phyloP scores from a whole-genome alignment of 2,888 invertebrate genomes.

The Eupithecia pulchellata region DNA sequence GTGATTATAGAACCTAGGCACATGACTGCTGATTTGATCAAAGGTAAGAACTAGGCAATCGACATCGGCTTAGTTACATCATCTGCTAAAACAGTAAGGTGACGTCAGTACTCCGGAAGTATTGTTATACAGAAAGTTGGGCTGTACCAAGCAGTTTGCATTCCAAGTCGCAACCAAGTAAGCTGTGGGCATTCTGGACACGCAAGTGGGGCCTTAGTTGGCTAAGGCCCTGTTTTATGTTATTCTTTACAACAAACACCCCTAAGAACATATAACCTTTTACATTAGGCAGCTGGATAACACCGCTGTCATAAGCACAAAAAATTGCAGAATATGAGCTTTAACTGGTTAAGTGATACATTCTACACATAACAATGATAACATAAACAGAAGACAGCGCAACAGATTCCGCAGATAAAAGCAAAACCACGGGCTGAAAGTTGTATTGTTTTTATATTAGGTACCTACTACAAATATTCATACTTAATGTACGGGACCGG shows the following conservation, averaged over 20 bases:
- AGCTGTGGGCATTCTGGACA: conserved; percentile 12
- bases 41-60: conserved; percentile 9
- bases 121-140: conserved; percentile 18
- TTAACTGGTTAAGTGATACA: neutral
- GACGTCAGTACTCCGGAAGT: conserved; percentile 29
- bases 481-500: no score
- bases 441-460: no score
- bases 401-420: neutral
- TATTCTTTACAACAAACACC: neutral
- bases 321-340: no score
- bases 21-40: neutral
- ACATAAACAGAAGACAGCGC: neutral
- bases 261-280: no score
- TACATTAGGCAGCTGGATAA: no score
- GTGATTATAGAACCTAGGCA: neutral
- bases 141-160: neutral
- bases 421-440: neutral
- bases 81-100: conserved; percentile 8
- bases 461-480: no score
- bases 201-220: neutral
- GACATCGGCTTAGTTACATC: conserved; percentile 23
- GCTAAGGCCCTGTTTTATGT: neutral
- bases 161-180: conserved; percentile 8
- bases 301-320: no score
- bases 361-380: neutral